A percentile compares a stretch with the other conserved stretches of the same genome.
These are phyloP conservation scores for Sinopyrophorus schimmeli DNA, from an alignment of 2,888 invertebrate genomes.

Conservation along the genomic window DNA sequence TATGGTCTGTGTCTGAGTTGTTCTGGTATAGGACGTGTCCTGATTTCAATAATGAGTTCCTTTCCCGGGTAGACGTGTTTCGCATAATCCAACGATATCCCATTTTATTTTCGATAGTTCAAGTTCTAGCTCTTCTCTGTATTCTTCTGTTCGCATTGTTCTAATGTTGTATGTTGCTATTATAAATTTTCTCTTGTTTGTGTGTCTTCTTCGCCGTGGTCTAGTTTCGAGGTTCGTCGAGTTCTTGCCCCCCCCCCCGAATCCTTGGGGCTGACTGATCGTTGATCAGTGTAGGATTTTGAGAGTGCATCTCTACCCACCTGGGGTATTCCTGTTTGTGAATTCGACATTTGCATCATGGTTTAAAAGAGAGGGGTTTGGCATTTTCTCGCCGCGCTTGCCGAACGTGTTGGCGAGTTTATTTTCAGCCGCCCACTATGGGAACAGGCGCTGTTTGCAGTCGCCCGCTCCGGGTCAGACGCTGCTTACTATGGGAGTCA, in stretches of 20 bases:
- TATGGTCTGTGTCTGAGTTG: neutral
- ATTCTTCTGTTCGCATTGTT: neutral
- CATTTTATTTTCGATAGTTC: neutral
- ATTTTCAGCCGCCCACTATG: no score
- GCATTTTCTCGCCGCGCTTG: no score
- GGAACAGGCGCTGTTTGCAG: no score
- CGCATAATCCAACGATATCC: neutral
- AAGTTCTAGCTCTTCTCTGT: neutral
- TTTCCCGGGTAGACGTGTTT: neutral
- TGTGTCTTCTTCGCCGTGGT: no score
- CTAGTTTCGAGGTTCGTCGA: no score
- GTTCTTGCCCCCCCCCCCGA: slow-evolving; percentile 2
- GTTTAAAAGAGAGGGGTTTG: neutral
- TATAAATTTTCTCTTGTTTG: no score
- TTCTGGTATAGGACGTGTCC: slow-evolving; percentile 1
- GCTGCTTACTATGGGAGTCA: slow-evolving; percentile 2
- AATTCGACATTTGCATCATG: neutral
- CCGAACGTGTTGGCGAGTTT: no score
- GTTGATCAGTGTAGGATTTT: slow-evolving; percentile 2
- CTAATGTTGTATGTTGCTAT: no score
- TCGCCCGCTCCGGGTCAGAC: no score
- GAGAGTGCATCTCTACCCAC: neutral
- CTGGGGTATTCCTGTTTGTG: neutral
- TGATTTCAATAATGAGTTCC: neutral
- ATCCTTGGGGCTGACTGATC: slow-evolving; percentile 4